Percentiles rank a stretch among this genome's conserved stretches.
phyloP scores from a whole-genome alignment of 2,888 invertebrate species.

The Caenorhabditis macrosperma region DNA sequence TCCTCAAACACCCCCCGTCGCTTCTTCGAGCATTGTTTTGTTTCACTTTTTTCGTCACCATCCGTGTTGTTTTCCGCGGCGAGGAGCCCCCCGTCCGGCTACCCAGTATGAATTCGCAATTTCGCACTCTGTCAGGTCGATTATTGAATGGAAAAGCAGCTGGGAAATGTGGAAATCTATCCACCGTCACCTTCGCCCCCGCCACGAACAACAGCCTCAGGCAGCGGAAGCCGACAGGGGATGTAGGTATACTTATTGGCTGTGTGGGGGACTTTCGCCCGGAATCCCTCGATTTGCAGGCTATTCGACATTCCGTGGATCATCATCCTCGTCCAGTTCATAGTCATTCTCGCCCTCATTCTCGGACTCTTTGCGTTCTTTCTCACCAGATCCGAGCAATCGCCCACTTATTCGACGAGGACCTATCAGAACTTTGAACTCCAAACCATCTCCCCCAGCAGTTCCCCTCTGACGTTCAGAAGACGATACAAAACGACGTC shows the following conservation, averaged over 20 bases:
- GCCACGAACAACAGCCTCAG: background rate
- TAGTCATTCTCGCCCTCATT: constrained; percentile 43
- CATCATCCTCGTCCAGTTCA: constrained; percentile 50
- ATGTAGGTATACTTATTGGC: constrained; percentile 49
- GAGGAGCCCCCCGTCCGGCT: too few species aligned
- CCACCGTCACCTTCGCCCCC: constrained; percentile 46
- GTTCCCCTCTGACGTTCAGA: constrained; percentile 34
- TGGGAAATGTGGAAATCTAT: constrained; percentile 58
- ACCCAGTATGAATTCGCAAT: too few species aligned
- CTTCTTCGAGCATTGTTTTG: constrained; percentile 29
- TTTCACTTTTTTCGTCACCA: constrained; percentile 10
- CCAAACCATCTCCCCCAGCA: constrained; percentile 36
- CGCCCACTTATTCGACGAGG: constrained; percentile 26
- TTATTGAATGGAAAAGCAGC: constrained; percentile 47
- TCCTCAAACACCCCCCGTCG: constrained; percentile 22
- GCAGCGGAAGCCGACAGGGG: constrained; percentile 17
- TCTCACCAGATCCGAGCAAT: constrained; percentile 28
- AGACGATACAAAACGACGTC: constrained; percentile 35
- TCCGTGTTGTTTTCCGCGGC: constrained; percentile 5
- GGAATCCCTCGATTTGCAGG: constrained; percentile 6
- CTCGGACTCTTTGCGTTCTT: constrained; percentile 46
- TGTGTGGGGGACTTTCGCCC: too few species aligned
- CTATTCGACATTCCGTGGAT: constrained; percentile 53
- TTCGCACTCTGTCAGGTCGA: constrained; percentile 1
- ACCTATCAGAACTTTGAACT: constrained; percentile 53